Evolutionary conservation across 2,888 invertebrate genomes (phyloP).

Genomic region (Sarcophaga carnaria): DNA sequence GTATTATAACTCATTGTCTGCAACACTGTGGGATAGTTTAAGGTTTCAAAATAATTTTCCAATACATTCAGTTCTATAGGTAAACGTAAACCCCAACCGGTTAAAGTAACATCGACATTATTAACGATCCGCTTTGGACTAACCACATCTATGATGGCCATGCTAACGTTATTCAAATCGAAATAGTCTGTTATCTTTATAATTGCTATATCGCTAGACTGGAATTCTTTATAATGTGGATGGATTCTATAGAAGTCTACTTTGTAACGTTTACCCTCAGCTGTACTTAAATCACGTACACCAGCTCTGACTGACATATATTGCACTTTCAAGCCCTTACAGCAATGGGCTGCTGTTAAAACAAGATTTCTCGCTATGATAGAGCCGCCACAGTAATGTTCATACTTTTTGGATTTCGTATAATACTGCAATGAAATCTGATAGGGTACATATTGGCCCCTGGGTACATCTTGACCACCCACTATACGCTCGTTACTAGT

Average conservation of each 20-base stretch:
- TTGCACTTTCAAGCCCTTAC: constrained; percentile 72
- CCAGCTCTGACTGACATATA: constrained; percentile 77
- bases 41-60: constrained; percentile 64
- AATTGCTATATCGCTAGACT: constrained; percentile 79
- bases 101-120: constrained; percentile 76
- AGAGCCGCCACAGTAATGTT: constrained; percentile 80
- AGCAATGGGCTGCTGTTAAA: constrained; percentile 81
- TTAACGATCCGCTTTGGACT: constrained; percentile 70
- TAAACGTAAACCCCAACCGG: constrained; percentile 80
- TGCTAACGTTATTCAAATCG: constrained; percentile 74
- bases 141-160: constrained; percentile 80
- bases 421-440: constrained; percentile 79
- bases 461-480: constrained; percentile 76
- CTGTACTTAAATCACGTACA: constrained; percentile 73
- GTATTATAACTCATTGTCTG: constrained; percentile 77
- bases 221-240: constrained; percentile 76
- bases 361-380: constrained; percentile 76
- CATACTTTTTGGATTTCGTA: constrained; percentile 65
- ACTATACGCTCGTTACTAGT: constrained; percentile 73
- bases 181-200: constrained; percentile 73
- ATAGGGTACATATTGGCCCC: constrained; percentile 77
- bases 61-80: constrained; percentile 76
- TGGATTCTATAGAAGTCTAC: constrained; percentile 76
- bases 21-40: constrained; percentile 76
- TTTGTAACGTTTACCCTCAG: constrained; percentile 72